These are phyloP conservation scores for Hipparchia sbordonii DNA, from an alignment of 2,888 invertebrate genomes.

Conservation along the genomic window DNA sequence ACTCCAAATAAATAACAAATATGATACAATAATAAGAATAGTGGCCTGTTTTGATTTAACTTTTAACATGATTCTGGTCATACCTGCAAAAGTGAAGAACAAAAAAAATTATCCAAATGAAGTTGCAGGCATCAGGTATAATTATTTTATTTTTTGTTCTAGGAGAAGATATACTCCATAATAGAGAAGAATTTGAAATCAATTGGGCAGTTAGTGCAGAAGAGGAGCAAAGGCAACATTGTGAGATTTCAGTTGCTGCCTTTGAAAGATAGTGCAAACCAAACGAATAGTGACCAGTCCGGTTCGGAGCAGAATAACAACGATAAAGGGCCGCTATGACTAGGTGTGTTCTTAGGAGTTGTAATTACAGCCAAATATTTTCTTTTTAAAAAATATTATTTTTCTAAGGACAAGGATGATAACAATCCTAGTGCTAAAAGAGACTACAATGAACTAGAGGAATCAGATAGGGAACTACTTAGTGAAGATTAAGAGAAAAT, in stretches of 20 bases:
- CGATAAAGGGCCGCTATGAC: constrained; percentile 71
- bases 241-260: constrained; percentile 86
- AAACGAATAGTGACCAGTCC: constrained; percentile 42
- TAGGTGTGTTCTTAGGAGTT: constrained; percentile 56
- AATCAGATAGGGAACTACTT: constrained; percentile 28
- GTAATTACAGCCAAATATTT: constrained; percentile 64
- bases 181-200: constrained; percentile 81
- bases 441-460: constrained; percentile 33
- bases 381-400: constrained; percentile 57
- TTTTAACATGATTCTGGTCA: no score
- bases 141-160: constrained; percentile 44
- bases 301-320: constrained; percentile 45
- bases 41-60: no score
- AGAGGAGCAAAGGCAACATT: constrained; percentile 83
- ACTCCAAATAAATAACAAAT: no score
- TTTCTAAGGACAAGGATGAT: constrained; percentile 40
- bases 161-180: constrained; percentile 83
- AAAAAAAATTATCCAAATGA: no score
- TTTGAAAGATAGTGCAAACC: constrained; percentile 48
- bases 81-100: no score
- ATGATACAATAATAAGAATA: no score
- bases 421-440: constrained; percentile 28
- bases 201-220: constrained; percentile 84
- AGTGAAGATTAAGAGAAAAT: constrained; percentile 30
- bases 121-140: background rate